Percentiles rank a stretch among this genome's conserved stretches.
These are phyloP conservation scores for Notechis scutatus DNA, from an alignment of 2,113 vertebrate species.

Conservation along the genomic window DNA sequence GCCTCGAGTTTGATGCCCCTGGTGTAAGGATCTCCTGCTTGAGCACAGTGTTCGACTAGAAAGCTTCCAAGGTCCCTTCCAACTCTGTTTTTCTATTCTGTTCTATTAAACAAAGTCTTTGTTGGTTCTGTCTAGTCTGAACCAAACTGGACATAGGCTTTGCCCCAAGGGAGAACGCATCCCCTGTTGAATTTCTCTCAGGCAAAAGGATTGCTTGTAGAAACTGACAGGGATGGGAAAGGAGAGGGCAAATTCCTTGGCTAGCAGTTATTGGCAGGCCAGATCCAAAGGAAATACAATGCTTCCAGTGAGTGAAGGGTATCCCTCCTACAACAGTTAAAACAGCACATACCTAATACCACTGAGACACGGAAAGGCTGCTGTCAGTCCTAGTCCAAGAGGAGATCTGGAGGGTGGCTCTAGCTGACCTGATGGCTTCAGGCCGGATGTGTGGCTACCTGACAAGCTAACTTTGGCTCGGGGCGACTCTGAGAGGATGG, in stretches of 20 bases:
- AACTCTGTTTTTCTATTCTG: background rate
- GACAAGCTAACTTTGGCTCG: conserved; percentile 70
- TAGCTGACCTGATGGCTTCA: conserved; percentile 69
- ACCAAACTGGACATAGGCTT: background rate
- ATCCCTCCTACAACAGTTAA: conserved; percentile 39
- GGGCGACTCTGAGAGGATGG: conserved; percentile 61
- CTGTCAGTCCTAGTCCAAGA: conserved; percentile 80
- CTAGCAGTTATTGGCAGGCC: conserved; percentile 2
- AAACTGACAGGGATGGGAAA: conserved; percentile 16
- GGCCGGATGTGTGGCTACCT: conserved; percentile 68
- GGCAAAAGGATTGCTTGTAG: background rate
- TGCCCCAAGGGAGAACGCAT: background rate
- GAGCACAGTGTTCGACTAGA: background rate
- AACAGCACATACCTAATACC: conserved; percentile 47
- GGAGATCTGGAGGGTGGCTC: conserved; percentile 86
- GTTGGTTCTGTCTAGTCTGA: background rate
- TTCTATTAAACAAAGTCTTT: background rate
- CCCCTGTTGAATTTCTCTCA: background rate
- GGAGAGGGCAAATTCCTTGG: conserved; percentile 3
- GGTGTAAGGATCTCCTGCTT: background rate
- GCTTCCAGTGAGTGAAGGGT: conserved; percentile 48
- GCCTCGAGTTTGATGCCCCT: no score
- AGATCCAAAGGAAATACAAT: conserved; percentile 47
- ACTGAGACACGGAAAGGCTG: conserved; percentile 56
- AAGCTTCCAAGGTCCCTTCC: background rate